Base-by-base conservation (phyloP, 2,888 invertebrate genomes). In the Allacma fusca region DNA sequence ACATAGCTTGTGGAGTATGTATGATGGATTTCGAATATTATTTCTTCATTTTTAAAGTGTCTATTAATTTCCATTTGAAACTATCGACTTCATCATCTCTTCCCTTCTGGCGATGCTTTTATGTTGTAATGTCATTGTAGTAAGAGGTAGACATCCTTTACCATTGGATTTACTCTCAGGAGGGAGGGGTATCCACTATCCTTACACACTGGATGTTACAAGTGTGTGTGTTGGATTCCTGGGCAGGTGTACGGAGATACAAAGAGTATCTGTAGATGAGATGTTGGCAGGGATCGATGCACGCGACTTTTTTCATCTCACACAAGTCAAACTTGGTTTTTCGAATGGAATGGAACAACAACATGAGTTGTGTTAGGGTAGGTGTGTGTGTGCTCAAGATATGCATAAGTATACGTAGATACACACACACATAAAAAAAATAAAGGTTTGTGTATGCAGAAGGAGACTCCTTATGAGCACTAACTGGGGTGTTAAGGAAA, bases 71-170 rank as follows among this genome's bases (percentile, higher is more conserved):
- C 4, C 34, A 7, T 34, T 1, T 50, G 50, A 50, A 50, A 50
- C 16, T 50, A 34, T 7, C 34, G 9, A 34, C 4, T 34, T 4
- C 34, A 34, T 34, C 34, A 34, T 34, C 34, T 7, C 16, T 9
- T 50, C 16, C 50, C 50, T 50, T 50, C 1, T 2, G 50, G 50
- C 50, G 19, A 2, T 50, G 16, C 50, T 13, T n/a, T 13, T n/a
- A 50, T 50, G 50, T 50, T 50, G 50, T 50, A 50, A 50, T 50
- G 50, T 50, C 50, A 50, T 50, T 50, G n/a, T 50, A 9, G 40
- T 40, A 50, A 19, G 19, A 50, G 50, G 50, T 50, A 50, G 50
- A 50, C 50, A 50, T 50, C 50, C 50, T 50, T 50, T 50, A 16
- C 50, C 4, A 12, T 50, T 5, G 16, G 19, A 50, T 19, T 50